These are phyloP conservation scores for Pleuronectes platessa DNA, from an alignment of 2,113 vertebrate genomes.

Conservation along the genomic window DNA sequence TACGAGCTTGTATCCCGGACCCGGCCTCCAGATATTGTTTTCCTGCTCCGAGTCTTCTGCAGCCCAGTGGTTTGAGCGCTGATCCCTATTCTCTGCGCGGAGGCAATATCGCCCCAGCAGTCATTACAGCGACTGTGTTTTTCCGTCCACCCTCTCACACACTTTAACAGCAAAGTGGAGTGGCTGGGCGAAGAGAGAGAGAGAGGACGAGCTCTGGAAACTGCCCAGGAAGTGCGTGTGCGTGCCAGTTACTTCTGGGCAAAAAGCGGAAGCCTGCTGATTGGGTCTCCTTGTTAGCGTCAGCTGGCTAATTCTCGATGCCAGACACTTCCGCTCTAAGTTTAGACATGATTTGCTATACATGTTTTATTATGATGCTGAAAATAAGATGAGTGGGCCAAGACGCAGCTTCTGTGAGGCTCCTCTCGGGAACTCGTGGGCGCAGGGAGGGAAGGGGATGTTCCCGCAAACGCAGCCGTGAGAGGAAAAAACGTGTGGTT, in stretches of 20 bases:
- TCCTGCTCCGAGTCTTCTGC: conserved; percentile 1
- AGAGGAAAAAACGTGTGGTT: neutral
- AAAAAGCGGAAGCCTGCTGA: neutral
- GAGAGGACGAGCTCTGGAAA: conserved; percentile 8
- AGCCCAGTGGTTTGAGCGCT: neutral
- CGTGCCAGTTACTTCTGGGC: conserved; percentile 11
- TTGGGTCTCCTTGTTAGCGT: conserved; percentile 17
- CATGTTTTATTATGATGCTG: neutral
- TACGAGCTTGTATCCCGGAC: neutral
- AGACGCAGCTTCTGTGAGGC: conserved; percentile 36
- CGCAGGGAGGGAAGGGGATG: neutral
- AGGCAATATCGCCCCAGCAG: neutral
- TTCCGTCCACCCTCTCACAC: neutral
- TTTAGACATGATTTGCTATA: conserved; percentile 23
- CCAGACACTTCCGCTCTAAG: conserved; percentile 19
- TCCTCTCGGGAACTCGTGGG: conserved; percentile 25
- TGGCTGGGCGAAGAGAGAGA: neutral
- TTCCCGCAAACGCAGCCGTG: conserved; percentile 5
- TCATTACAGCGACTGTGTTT: neutral
- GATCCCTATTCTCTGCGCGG: neutral
- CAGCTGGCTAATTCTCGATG: conserved; percentile 4
- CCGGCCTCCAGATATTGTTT: conserved; percentile 1
- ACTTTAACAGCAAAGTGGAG: neutral
- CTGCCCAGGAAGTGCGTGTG: conserved; percentile 1
- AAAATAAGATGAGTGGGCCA: conserved; percentile 38